Conservation (phyloP, 2,888 invertebrate species). For the Hypsopygia costalis region DNA sequence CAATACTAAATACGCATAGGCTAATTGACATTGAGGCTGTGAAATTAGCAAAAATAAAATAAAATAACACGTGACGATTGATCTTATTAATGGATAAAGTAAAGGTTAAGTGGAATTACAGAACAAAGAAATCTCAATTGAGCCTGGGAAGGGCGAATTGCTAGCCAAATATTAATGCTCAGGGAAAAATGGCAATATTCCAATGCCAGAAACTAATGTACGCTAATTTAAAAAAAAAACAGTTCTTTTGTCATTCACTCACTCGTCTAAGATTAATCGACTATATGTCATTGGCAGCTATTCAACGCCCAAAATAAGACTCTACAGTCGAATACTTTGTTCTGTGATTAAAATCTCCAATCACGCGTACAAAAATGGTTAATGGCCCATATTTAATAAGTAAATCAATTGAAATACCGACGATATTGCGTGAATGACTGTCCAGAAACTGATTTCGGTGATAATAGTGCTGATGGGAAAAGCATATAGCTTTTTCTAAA, state of each 20-base stretch:
- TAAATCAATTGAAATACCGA: slow-evolving; percentile 65
- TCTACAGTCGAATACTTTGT: slow-evolving; percentile 29
- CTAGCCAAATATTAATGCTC: neutral
- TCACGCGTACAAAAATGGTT: slow-evolving; percentile 67
- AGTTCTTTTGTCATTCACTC: no score
- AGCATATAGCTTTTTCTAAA: slow-evolving; percentile 52
- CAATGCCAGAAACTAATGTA: neutral
- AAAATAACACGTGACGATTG: slow-evolving; percentile 62
- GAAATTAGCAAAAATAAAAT: slow-evolving; percentile 77
- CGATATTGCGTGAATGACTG: slow-evolving; percentile 48
- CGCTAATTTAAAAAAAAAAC: neutral
- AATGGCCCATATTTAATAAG: slow-evolving; percentile 67
- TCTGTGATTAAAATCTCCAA: slow-evolving; percentile 50
- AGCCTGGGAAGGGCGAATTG: no score
- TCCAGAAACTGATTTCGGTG: slow-evolving; percentile 47
- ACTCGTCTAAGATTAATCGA: no score
- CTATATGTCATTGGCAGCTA: no score
- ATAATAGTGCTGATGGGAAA: slow-evolving; percentile 40
- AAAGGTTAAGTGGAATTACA: slow-evolving; percentile 54
- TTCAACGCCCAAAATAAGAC: neutral
- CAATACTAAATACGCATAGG: slow-evolving; percentile 80
- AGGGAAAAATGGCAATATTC: neutral
- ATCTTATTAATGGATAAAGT: slow-evolving; percentile 61
- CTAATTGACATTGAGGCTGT: slow-evolving; percentile 80
- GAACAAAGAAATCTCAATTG: slow-evolving; percentile 35